These are phyloP conservation scores for Drosophila rubida DNA, from an alignment of 2,888 invertebrate genomes.

Conservation along the genomic window DNA sequence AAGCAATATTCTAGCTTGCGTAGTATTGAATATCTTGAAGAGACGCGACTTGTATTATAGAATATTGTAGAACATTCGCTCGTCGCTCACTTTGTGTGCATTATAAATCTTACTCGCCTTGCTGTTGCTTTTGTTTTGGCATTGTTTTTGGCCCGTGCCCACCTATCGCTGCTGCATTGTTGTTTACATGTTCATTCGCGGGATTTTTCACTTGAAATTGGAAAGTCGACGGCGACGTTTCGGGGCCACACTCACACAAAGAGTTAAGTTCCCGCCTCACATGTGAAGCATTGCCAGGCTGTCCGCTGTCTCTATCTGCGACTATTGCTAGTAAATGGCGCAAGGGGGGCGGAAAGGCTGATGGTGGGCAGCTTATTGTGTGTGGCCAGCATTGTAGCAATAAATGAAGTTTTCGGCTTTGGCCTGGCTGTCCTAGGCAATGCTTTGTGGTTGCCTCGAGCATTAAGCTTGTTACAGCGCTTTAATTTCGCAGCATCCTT, in stretches of 20 bases:
- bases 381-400: slow-evolving; percentile 67
- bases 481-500: slow-evolving; percentile 74
- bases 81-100: background rate
- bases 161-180: slow-evolving; percentile 61
- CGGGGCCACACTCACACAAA: slow-evolving; percentile 53
- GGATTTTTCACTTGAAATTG: slow-evolving; percentile 80
- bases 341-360: background rate
- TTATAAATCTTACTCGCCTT: slow-evolving; percentile 42
- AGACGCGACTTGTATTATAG: too few relatives aligned
- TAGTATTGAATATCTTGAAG: too few relatives aligned
- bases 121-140: slow-evolving; percentile 38
- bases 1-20: too few relatives aligned
- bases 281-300: slow-evolving; percentile 43
- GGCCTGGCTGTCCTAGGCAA: slow-evolving; percentile 4
- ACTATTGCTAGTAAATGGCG: background rate
- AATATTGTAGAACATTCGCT: slow-evolving; percentile 24
- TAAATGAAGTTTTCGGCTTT: slow-evolving; percentile 69
- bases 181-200: slow-evolving; percentile 80
- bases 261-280: slow-evolving; percentile 71
- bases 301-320: slow-evolving; percentile 2
- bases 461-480: slow-evolving; percentile 77
- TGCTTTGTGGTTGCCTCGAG: slow-evolving; percentile 58
- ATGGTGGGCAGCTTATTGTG: slow-evolving; percentile 54
- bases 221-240: slow-evolving; percentile 71
- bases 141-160: slow-evolving; percentile 48